phyloP scores from a whole-genome alignment of 2,113 vertebrate species.

The Cariama cristata region DNA sequence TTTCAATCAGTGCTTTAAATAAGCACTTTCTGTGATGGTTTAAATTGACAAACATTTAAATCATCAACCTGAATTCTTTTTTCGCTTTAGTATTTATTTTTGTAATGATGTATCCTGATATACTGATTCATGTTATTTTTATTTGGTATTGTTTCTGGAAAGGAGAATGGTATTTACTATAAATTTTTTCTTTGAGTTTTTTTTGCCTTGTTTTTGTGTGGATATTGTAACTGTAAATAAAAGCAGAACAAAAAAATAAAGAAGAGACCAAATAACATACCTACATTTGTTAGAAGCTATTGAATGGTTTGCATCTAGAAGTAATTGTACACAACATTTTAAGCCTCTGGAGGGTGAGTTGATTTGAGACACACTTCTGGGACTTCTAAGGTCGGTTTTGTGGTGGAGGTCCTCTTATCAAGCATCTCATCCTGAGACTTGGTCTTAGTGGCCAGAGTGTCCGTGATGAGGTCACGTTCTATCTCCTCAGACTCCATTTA shows the following conservation, averaged over 20 bases:
- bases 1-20: slow-evolving; percentile 49
- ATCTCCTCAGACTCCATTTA: background rate
- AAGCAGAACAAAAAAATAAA: background rate
- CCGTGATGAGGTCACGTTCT: background rate
- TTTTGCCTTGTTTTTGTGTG: background rate
- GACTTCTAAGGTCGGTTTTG: background rate
- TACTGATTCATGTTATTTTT: background rate
- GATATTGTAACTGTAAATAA: background rate
- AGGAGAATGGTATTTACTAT: background rate
- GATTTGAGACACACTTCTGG: background rate
- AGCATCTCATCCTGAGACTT: background rate
- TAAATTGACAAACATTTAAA: slow-evolving; percentile 12
- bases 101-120: background rate
- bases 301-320: background rate
- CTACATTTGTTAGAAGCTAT: background rate
- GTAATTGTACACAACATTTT: background rate
- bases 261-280: background rate
- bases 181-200: background rate
- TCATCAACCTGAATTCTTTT: background rate
- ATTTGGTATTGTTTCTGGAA: background rate
- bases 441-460: rapidly evolving
- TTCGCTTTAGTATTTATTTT: background rate
- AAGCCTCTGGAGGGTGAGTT: background rate
- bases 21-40: background rate
- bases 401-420: background rate